Evolutionary conservation across 2,888 invertebrate species (phyloP).

Genomic region (Helicoverpa assulta): DNA sequence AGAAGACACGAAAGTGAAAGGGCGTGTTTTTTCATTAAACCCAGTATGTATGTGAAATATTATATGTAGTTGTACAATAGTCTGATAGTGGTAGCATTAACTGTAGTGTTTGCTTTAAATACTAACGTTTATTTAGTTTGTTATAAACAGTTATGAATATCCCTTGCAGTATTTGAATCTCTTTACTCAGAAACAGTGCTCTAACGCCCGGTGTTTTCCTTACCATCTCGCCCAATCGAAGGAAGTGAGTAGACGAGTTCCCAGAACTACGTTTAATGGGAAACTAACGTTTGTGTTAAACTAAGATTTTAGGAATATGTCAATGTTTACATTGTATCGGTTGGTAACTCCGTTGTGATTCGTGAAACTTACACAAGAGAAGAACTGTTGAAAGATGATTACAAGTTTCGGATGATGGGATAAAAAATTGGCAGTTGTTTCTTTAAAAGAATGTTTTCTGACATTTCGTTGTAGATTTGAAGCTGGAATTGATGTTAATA

Average conservation of each 20-base stretch:
- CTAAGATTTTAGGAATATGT: constrained; percentile 42
- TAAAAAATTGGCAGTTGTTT: constrained; percentile 6
- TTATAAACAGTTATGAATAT: not conserved
- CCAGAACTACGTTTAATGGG: constrained; percentile 47
- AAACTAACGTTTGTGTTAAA: constrained; percentile 39
- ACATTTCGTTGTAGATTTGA: constrained; percentile 2
- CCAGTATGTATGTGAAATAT: too few relatives aligned
- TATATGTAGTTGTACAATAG: too few relatives aligned
- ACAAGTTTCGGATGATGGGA: constrained; percentile 17
- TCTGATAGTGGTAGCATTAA: too few relatives aligned
- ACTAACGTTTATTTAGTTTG: not conserved
- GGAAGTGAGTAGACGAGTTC: constrained; percentile 37
- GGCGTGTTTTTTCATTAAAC: too few relatives aligned
- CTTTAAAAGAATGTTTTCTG: not conserved
- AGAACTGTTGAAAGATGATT: constrained; percentile 24
- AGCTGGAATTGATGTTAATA: constrained; percentile 1
- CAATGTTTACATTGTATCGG: constrained; percentile 44
- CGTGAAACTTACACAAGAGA: constrained; percentile 16
- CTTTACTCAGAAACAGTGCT: constrained; percentile 27
- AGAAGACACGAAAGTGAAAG: too few relatives aligned
- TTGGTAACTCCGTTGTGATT: constrained; percentile 22
- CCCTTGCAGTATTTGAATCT: constrained; percentile 8
- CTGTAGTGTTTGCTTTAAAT: not conserved
- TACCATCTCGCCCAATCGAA: constrained; percentile 33
- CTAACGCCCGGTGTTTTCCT: constrained; percentile 35